Evolutionary conservation across 2,888 invertebrate genomes (phyloP), one percentile per base, ranked within the genome.

Genomic region (Cheilosia variabilis): DNA sequence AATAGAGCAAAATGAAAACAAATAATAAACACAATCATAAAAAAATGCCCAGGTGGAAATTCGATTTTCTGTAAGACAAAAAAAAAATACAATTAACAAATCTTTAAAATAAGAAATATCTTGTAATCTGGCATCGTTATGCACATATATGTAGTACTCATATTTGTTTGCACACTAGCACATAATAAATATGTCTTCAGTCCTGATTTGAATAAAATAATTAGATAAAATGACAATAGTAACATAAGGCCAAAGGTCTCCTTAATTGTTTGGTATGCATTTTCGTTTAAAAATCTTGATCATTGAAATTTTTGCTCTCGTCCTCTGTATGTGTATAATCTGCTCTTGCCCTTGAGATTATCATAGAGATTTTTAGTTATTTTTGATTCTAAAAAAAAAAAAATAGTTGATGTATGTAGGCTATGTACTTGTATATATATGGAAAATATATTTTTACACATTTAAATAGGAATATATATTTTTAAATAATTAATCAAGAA

Each of bases 361-460:
- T 52, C 65, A 77, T 76, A 81, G 27, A 45, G 19, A 65, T 65
- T 77, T 19, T 65, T 45, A 75, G 13, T 80, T 71, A 81, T 77
- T 76, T 81, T 71, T 27, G 27, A 69, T 41, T 24, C 52, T 10
- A 22, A 2, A 55, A n/a, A 50, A 65, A 57, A 55, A 15, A 9
- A n/a, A 7, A 19, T 47, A 10, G 19, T 47, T 0, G 3, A 19
- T 47, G 17, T 17, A 17, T 7, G 47, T 47, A 19, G 17, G 17
- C n/a, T 52, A 31, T 9, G 13, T 13, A 13, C 13, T 6, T 19
- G 3, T n/a, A 17, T 47, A 5, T 47, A 5, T 17, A 17, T 47
- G 6, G 9, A 9, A 31, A 31, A 31, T 31, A 9, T 31, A 31
- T 31, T 31, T 31, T 1, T 68, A 22, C 41, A 41, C 65, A 65